Conservation (phyloP, 2,797 vertebrate genomes). For the Saguinus oedipus region DNA sequence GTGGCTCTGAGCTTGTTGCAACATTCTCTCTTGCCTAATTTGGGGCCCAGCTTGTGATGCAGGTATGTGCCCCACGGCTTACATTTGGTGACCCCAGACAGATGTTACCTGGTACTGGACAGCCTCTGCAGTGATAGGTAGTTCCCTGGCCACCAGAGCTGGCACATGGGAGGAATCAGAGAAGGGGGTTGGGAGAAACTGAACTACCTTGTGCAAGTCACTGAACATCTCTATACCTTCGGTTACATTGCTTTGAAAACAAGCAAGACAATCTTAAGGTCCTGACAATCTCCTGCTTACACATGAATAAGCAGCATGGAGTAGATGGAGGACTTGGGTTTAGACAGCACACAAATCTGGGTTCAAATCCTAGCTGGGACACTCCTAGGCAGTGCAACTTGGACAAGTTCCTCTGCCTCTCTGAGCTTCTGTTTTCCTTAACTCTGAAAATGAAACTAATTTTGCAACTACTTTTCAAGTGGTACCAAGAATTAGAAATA, state of each 20-base stretch:
- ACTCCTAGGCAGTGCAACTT: background rate
- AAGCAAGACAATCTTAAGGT: background rate
- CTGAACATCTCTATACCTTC: background rate
- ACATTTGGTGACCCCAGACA: background rate
- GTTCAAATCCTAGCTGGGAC: background rate
- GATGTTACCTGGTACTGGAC: background rate
- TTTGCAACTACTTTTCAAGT: constrained; percentile 7
- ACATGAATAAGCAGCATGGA: background rate
- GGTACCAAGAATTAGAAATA: background rate
- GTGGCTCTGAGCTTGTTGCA: background rate
- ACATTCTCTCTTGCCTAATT: background rate
- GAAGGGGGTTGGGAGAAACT: background rate
- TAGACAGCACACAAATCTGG: background rate
- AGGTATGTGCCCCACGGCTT: background rate
- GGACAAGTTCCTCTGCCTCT: background rate
- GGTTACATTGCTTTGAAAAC: background rate
- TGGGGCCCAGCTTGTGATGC: background rate
- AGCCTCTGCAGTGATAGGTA: background rate
- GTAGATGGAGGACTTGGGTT: background rate
- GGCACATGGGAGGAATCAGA: background rate
- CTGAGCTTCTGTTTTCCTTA: background rate
- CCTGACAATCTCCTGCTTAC: background rate
- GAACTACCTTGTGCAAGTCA: background rate
- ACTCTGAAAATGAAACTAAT: constrained; percentile 13
- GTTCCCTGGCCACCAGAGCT: background rate